These are phyloP conservation scores for Sturnira hondurensis DNA, from an alignment of 2,113 vertebrate species.

Conservation along the genomic window DNA sequence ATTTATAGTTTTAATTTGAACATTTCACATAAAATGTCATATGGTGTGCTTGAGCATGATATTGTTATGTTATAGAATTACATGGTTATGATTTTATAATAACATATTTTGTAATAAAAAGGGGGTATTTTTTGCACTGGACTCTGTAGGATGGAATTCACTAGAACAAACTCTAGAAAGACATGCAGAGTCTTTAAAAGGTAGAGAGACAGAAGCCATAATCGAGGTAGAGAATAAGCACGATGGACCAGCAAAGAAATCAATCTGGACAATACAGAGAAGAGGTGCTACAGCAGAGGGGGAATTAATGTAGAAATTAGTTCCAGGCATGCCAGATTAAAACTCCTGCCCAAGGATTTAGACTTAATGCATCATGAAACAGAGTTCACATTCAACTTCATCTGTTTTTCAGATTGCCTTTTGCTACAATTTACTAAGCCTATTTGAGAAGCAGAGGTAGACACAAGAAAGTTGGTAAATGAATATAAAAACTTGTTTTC, in stretches of 20 bases:
- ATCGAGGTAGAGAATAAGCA: neutral
- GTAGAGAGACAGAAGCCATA: neutral
- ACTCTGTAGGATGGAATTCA: neutral
- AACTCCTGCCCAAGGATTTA: neutral
- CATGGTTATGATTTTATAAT: too few relatives aligned
- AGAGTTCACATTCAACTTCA: neutral
- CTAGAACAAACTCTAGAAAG: neutral
- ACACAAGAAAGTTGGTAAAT: neutral
- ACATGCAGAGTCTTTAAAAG: neutral
- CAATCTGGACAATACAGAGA: neutral
- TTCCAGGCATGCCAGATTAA: neutral
- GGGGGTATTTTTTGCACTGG: too few relatives aligned
- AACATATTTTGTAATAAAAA: too few relatives aligned
- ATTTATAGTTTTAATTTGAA: too few relatives aligned
- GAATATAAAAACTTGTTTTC: slow-evolving; percentile 58
- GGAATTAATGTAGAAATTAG: neutral
- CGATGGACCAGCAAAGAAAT: neutral
- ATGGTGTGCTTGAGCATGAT: too few relatives aligned
- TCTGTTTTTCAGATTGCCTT: slow-evolving; percentile 30
- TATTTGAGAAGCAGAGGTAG: neutral
- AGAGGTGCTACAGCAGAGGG: rapidly evolving
- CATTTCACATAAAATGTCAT: too few relatives aligned
- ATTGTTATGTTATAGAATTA: too few relatives aligned
- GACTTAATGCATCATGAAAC: neutral
- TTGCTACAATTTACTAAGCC: slow-evolving; percentile 37